Evolutionary conservation across 2,888 invertebrate genomes (phyloP), one percentile per base, ranked within the genome.

Genomic region (Sarcophaga caerulescens): DNA sequence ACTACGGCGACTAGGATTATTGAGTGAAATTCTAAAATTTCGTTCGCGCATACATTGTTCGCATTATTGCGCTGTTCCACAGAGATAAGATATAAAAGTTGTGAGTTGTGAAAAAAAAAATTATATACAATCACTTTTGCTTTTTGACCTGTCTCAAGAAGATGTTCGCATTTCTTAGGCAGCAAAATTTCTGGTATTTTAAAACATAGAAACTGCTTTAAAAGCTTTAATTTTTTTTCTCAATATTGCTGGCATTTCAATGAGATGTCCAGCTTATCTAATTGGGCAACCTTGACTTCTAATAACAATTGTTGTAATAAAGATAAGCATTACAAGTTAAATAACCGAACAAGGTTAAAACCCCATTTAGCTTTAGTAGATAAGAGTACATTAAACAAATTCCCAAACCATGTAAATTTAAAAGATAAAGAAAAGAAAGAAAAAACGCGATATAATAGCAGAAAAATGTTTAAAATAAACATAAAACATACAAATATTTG

Each of bases 271-370:
- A 76, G 19, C 44, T 69, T 19, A 76, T 81, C 52, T 59, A 5
- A 70, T 47, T 59, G 2, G 4, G 66, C 52, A 52, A 71, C 82
- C 82, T 82, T 82, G 77, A 77, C 70, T 77, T 76, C 70, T 19
- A 65, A 81, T 45, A 12, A 65, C 35, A 60, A n/a, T 65, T n/a
- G 68, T 11, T 35, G 17, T 47, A 80, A 69, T 75, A 69, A 62
- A 47, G 59, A 69, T 44, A 75, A 68, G 52, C 52, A 17, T 35
- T 17, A 52, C 17, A 52, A 17, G 68, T 59, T 5, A 47, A 68
- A 68, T 57, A 81, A 47, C 44, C 62, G 35, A 65, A 71, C 57
- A 81, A 76, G 63, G 69, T 69, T 70, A 63, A 70, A 70, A 63
- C 59, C 52, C 59, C 52, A 62, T 60, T 65, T 63, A n/a, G 5